These are phyloP conservation scores for Schizothorax lantsangensis DNA, from an alignment of 2,797 vertebrate species.

Conservation along the genomic window DNA sequence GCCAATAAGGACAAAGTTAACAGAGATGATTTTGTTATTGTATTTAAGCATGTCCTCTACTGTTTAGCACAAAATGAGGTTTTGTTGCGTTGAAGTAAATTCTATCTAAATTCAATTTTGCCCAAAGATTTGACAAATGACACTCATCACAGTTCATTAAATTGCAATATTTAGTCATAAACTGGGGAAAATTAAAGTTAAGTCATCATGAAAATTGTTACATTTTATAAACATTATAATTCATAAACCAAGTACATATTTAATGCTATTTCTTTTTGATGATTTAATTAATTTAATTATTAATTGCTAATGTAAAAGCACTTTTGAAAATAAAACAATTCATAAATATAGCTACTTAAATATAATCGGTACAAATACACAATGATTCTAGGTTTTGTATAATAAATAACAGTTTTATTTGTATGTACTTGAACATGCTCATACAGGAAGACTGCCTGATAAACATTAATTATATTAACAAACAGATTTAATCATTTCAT, in stretches of 20 bases:
- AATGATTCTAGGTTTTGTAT: not conserved
- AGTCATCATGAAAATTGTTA: not conserved
- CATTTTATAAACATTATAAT: not conserved
- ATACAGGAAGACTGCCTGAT: not conserved
- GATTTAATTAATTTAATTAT: not conserved
- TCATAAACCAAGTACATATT: not conserved
- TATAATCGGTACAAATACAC: not conserved
- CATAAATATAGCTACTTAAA: not conserved
- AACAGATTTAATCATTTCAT: not conserved
- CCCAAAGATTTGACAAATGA: not conserved
- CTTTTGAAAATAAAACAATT: not conserved
- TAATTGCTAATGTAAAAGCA: not conserved
- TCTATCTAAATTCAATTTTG: not conserved
- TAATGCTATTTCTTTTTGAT: not conserved
- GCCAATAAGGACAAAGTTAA: not conserved
- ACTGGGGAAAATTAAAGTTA: not conserved
- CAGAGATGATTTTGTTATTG: constrained; percentile 11
- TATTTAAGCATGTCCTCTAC: constrained; percentile 6
- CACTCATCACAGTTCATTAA: not conserved
- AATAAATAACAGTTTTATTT: not conserved
- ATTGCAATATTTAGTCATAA: not conserved
- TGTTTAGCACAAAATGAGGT: not conserved
- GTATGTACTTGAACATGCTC: not conserved
- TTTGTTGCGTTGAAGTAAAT: not conserved
- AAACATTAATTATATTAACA: not conserved